phyloP scores from a whole-genome alignment of 2,888 invertebrate species.

The Melieria omissa region DNA sequence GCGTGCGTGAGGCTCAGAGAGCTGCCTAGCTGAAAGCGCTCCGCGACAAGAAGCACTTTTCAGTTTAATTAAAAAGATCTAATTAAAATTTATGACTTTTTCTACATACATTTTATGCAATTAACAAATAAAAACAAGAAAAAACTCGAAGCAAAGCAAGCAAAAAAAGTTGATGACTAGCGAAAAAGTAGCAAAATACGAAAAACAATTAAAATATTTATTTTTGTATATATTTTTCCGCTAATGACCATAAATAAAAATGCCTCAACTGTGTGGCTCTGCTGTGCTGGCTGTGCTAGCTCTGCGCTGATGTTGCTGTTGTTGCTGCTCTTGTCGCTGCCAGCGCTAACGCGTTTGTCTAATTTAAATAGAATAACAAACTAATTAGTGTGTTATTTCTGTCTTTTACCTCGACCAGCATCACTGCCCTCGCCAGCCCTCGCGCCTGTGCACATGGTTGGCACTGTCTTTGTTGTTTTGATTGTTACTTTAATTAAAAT shows the following conservation, averaged over 20 bases:
- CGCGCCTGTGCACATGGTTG: conserved; percentile 24
- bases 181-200: conserved; percentile 6
- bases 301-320: conserved; percentile 1
- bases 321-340: conserved; percentile 26
- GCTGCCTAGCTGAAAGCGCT: too few relatives aligned
- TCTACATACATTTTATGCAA: conserved; percentile 29
- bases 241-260: conserved; percentile 37
- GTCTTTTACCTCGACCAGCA: background rate
- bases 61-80: conserved; percentile 34
- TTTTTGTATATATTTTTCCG: conserved; percentile 27
- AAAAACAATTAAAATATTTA: conserved; percentile 28
- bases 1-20: too few relatives aligned
- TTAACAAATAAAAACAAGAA: conserved; percentile 22
- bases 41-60: conserved; percentile 17
- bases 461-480: conserved; percentile 23
- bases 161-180: conserved; percentile 14
- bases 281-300: conserved; percentile 46
- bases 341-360: conserved; percentile 36
- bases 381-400: conserved; percentile 47
- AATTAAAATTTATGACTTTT: conserved; percentile 34
- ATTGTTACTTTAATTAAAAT: conserved; percentile 38
- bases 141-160: background rate
- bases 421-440: background rate
- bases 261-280: conserved; percentile 26
- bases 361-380: conserved; percentile 51